Evolutionary conservation across 2,113 vertebrate genomes (phyloP), one percentile per base, ranked within the genome.

Genomic region (Fregata magnificens): DNA sequence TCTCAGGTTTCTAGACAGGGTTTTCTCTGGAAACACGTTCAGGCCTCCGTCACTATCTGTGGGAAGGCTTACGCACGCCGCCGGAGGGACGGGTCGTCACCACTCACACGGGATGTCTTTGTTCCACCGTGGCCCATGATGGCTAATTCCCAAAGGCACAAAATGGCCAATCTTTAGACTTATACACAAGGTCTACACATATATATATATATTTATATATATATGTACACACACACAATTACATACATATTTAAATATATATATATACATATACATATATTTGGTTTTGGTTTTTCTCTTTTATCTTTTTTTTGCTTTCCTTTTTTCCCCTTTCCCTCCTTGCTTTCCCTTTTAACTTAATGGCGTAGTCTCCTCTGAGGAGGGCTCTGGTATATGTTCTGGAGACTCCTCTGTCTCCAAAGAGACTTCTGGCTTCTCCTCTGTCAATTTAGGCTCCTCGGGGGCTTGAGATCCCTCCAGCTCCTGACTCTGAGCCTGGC

Each of bases 401-500:
- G 97, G 82, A 88, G 93, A 62, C 69, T 99, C 96, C 19, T 93
- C 78, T 17, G 79, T 69, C 63, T 97, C 92, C n/a, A 69, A 29
- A 9, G 95, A 65, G 24, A 97, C 97, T 88, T 98, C 94, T 40
- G 98, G 96, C 44, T 99, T 98, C 38, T 97, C 97, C 69, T 97
- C 92, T 47, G 72, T 77, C 67, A 81, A 24, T 80, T 90, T 47
- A 50, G 78, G 66, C 58, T 97, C 94, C 78, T 96, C 42, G 0
- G 53, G 55, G 7, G 26, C 83, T 76, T 91, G 95, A 65, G 47
- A 84, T 77, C 69, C 80, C 32, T 96, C 93, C 26, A 13, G 59
- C 9, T 6, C 26, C 83, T 98, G 98, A 53, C 98, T 98, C 79
- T 99, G 98, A 24, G 97, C 98, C 91, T 98, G 93, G 94, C 97